phyloP scores from a whole-genome alignment of 1,140 invertebrate genomes.

The Drosophila willistoni region DNA sequence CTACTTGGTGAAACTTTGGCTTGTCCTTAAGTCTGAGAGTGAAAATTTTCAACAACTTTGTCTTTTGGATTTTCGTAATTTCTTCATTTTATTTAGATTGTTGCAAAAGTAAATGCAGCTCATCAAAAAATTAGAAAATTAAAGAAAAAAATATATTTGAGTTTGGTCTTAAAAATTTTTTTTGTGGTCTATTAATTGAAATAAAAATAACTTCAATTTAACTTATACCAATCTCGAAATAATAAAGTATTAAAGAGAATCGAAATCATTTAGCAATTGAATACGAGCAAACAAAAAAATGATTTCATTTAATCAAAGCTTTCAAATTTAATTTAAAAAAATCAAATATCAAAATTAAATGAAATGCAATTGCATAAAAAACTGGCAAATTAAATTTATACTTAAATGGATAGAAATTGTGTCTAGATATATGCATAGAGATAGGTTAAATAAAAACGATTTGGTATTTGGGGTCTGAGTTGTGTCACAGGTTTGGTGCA shows the following conservation, averaged over 20 bases:
- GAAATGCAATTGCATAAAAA: conserved; percentile 13
- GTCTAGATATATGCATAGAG: neutral
- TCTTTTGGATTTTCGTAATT: conserved; percentile 41
- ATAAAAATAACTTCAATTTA: conserved; percentile 17
- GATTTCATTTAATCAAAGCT: neutral
- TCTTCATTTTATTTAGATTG: conserved; percentile 37
- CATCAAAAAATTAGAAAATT: conserved; percentile 13
- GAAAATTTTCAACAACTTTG: conserved; percentile 39
- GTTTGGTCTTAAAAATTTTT: neutral
- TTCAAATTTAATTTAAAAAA: neutral
- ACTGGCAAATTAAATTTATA: conserved; percentile 13
- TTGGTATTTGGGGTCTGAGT: conserved; percentile 38
- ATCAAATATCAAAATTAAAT: conserved; percentile 11
- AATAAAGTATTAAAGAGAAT: neutral
- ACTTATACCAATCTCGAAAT: neutral
- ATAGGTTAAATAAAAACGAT: conserved; percentile 21
- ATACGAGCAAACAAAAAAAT: neutral
- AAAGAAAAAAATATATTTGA: neutral
- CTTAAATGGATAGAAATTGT: neutral
- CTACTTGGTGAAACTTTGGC: conserved; percentile 2
- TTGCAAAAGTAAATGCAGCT: conserved; percentile 32
- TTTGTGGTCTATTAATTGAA: conserved; percentile 29
- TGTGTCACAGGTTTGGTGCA: conserved; percentile 69
- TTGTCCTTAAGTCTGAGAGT: conserved; percentile 47
- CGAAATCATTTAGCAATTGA: neutral